These are phyloP conservation scores for Sigmodon hispidus DNA, from an alignment of 2,113 vertebrate genomes.

Conservation along the genomic window DNA sequence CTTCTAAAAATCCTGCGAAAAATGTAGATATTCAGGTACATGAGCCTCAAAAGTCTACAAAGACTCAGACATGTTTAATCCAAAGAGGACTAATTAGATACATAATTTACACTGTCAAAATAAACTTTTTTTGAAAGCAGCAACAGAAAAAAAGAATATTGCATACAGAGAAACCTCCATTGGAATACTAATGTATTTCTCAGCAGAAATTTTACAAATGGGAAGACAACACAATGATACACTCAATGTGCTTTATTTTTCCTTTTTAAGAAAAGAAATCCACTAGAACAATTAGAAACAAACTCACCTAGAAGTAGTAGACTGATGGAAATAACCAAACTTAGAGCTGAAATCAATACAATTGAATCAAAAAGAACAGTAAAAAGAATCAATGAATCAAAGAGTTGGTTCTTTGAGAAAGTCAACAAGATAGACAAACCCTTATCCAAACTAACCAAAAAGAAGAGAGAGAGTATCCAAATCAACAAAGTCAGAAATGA, in stretches of 20 bases:
- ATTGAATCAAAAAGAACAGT: no score
- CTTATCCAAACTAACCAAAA: no score
- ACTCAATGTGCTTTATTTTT: background rate
- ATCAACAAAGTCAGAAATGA: no score
- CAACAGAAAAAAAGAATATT: background rate
- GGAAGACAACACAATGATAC: background rate
- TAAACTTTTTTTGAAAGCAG: background rate
- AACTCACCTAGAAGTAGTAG: no score
- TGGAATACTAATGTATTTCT: background rate
- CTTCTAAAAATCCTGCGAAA: background rate
- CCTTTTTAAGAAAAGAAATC: background rate
- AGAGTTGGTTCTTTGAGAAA: no score
- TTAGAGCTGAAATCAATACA: no score
- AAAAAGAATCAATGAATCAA: no score
- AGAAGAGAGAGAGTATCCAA: no score
- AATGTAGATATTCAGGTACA: background rate
- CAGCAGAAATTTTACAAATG: background rate
- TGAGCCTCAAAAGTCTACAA: background rate
- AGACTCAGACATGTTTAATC: background rate
- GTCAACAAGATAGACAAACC: no score
- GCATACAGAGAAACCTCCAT: background rate
- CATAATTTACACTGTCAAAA: background rate
- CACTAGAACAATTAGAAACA: no score
- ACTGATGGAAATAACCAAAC: no score
- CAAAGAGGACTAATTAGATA: background rate